A percentile compares a stretch with the other conserved stretches of the same genome.
Evolutionary conservation across 2,888 invertebrate genomes (phyloP).

Genomic region (Petrolisthes manimaculis): DNA sequence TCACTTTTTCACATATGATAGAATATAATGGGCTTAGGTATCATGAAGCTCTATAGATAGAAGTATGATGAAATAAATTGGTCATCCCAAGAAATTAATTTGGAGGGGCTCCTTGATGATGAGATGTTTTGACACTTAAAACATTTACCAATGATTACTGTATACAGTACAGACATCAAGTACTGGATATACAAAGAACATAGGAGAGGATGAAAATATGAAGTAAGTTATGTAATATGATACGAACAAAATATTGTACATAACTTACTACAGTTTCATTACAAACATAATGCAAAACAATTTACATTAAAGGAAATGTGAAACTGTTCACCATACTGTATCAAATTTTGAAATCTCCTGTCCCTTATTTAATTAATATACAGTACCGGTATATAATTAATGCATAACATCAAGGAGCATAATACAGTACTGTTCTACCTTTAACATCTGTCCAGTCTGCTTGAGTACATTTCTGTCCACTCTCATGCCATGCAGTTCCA

Average conservation of each 20-base stretch:
- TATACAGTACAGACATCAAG: no score
- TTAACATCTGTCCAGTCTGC: constrained; percentile 39
- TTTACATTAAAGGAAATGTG: background rate
- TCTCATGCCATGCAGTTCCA: constrained; percentile 55
- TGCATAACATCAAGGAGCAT: background rate
- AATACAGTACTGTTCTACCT: background rate
- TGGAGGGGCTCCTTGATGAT: no score
- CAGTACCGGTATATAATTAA: background rate
- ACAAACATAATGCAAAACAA: background rate
- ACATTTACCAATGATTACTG: no score
- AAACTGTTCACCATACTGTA: background rate
- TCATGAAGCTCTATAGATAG: no score
- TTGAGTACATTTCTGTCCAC: constrained; percentile 49
- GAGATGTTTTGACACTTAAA: no score
- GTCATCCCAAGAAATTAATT: no score
- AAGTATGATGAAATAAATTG: no score
- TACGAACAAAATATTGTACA: background rate
- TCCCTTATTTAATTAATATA: background rate
- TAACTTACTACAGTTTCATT: background rate
- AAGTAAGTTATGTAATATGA: background rate
- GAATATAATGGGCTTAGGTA: no score
- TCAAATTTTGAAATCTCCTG: background rate
- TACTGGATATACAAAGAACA: background rate
- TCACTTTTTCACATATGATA: no score
- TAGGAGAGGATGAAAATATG: background rate